Base-by-base conservation (phyloP, 2,888 invertebrate genomes). In the Nomada fucata region DNA sequence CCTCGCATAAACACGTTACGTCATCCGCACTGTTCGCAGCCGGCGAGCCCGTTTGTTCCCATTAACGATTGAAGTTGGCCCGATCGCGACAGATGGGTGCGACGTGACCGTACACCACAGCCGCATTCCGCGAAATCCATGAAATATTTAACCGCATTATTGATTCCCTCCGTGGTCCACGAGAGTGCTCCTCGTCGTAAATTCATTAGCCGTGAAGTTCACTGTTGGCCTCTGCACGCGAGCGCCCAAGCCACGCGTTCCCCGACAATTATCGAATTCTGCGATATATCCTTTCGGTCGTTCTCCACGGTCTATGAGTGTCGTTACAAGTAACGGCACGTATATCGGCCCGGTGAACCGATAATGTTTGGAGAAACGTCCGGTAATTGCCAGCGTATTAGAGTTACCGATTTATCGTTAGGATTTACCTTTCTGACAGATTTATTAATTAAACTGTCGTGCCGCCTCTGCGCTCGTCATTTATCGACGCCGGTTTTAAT, bases 101-200 rank as follows among this genome's bases (percentile, higher is more conserved):
- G 91, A 92, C 92, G 92, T 92, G 92, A 91, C 90, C 88, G 90
- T 90, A 90, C 88, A 87, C 57, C 82, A 82, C 87, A 79, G 87
- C 87, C 89, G 88, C 88, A 91, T 92, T 92, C 89, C 91, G 83
- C 89, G 90, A 92, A 91, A 91, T 90, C 88, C 90, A 90, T 91
- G 91, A 92, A 92, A 92, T 92, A 92, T 92, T 92, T 92, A 91
- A 92, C 88, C 88, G 89, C 88, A 89, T 91, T 92, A 92, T 92
- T 91, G 91, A 92, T 92, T 92, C 89, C 89, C 90, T 88, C 86
- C 89, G 86, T 83, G 84, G 87, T 88, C 86, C 88, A 86, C 86
- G 86, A 82, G 86, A 90, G 88, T 87, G 87, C 88, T 88, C 86
- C 88, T 88, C 87, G 83, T 89, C 87, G 88, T 87, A 89, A 91